Base-by-base conservation (phyloP, 2,113 vertebrate species). In the Amblyornis subalaris region DNA sequence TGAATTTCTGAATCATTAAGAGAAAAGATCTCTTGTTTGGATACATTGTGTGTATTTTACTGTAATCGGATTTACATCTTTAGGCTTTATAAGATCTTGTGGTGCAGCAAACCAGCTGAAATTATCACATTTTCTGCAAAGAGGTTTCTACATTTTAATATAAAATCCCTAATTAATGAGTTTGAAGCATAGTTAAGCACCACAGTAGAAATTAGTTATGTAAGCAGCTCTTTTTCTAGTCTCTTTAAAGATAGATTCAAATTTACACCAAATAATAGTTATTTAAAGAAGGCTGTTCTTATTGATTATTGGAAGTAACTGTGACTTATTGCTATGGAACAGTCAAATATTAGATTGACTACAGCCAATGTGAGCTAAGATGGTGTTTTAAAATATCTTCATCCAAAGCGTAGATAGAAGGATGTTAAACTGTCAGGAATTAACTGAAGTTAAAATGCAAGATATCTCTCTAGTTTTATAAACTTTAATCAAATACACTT, bases 1-100 rank as follows among this genome's bases (percentile, higher is more conserved):
- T 90, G 70, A 86, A 86, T 76, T 95, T 96, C 89, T 91, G 92
- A 95, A 90, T 65, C 9, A 11, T 85, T 93, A 77, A 93, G 74
- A 95, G 89, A 96, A 97, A 97, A 96, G 87, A 92, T 82, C 86
- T 90, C 77, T 97, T 97, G 96, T 97, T 90, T 90, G 51, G 77
- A 73, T 96, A 72, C 38, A 83, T 95, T 96, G 78, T 89, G 62
- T 94, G 92, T 97, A 76, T 94, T 95, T 87, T 94, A 86, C 86
- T 93, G 85, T 97, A 97, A 96, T 98, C 92, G n/a, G 96, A 97
- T 98, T 97, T 97, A 91, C 54, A 92, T 94, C 94, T 92, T 90
- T 96, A 95, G 96, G 91, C 74, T 96, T 97, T 92, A 14, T 92
- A 96, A 97, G 82, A 77, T 78, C 88, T 93, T 74, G n/a, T 51